Conservation (phyloP, 1,140 invertebrate species). For the Physella acuta region DNA sequence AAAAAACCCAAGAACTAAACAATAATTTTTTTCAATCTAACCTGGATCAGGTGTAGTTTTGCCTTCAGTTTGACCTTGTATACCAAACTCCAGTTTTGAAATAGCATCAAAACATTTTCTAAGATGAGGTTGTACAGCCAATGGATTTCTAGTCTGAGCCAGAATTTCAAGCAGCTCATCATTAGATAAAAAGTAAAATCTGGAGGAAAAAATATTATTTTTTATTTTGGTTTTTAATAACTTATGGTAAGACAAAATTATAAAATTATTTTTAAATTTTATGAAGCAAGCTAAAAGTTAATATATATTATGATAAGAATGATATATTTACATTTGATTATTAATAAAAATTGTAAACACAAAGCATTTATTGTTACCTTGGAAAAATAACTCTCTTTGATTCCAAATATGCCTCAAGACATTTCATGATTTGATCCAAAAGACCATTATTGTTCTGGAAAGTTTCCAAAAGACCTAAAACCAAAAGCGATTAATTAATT, state of each 20-base stretch:
- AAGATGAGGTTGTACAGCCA: slow-evolving; percentile 84
- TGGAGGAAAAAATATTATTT: no score
- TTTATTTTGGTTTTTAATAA: no score
- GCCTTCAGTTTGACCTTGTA: slow-evolving; percentile 51
- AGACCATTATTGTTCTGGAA: slow-evolving; percentile 61
- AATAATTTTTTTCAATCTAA: slow-evolving; percentile 7
- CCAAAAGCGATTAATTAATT: not conserved
- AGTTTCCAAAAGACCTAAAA: slow-evolving; percentile 56
- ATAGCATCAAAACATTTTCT: slow-evolving; percentile 85
- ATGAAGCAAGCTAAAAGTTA: not conserved
- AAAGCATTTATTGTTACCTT: no score
- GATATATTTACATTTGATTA: no score
- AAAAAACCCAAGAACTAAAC: not conserved
- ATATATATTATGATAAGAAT: not conserved
- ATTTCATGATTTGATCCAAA: slow-evolving; percentile 61
- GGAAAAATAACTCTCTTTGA: slow-evolving; percentile 61
- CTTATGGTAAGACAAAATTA: no score
- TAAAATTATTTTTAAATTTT: not conserved
- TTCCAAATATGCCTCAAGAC: slow-evolving; percentile 61
- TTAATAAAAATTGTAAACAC: no score
- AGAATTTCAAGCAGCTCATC: slow-evolving; percentile 61
- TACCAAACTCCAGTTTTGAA: slow-evolving; percentile 73
- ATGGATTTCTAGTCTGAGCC: slow-evolving; percentile 76
- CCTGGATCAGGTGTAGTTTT: slow-evolving; percentile 42
- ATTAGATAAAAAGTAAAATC: slow-evolving; percentile 62